phyloP scores from a whole-genome alignment of 2,797 vertebrate genomes.

The Eremophila alpestris region DNA sequence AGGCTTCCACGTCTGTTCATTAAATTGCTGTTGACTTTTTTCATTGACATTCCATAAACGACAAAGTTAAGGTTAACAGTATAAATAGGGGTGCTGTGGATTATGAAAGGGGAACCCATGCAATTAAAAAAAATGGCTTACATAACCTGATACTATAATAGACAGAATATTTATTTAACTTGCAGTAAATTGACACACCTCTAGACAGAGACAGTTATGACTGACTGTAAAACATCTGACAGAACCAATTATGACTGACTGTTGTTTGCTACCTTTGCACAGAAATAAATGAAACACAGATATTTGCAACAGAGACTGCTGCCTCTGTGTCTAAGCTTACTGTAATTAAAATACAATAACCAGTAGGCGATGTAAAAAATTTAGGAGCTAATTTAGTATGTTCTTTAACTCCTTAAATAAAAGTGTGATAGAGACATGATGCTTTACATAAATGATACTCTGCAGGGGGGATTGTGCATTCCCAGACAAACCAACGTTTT shows the following conservation, averaged over 20 bases:
- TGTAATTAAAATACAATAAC: constrained; percentile 82
- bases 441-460: background rate
- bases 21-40: constrained; percentile 66
- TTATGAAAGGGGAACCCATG: constrained; percentile 72
- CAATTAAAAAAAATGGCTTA: constrained; percentile 77
- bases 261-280: constrained; percentile 84
- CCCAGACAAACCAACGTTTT: background rate
- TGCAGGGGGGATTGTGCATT: background rate
- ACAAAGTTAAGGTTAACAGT: constrained; percentile 64
- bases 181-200: constrained; percentile 85
- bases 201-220: constrained; percentile 86
- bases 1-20: constrained; percentile 1
- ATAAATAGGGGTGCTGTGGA: constrained; percentile 68
- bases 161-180: constrained; percentile 85
- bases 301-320: constrained; percentile 80
- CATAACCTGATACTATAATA: constrained; percentile 81
- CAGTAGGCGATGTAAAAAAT: constrained; percentile 72
- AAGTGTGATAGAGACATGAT: constrained; percentile 6
- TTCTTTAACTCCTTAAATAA: constrained; percentile 70
- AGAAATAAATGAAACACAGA: constrained; percentile 83
- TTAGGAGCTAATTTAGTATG: constrained; percentile 67
- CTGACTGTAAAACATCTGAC: constrained; percentile 85
- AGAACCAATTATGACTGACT: constrained; percentile 86
- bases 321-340: constrained; percentile 75
- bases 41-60: constrained; percentile 60